Evolutionary conservation across 2,797 vertebrate genomes (phyloP).

Genomic region (Sternotherus odoratus): DNA sequence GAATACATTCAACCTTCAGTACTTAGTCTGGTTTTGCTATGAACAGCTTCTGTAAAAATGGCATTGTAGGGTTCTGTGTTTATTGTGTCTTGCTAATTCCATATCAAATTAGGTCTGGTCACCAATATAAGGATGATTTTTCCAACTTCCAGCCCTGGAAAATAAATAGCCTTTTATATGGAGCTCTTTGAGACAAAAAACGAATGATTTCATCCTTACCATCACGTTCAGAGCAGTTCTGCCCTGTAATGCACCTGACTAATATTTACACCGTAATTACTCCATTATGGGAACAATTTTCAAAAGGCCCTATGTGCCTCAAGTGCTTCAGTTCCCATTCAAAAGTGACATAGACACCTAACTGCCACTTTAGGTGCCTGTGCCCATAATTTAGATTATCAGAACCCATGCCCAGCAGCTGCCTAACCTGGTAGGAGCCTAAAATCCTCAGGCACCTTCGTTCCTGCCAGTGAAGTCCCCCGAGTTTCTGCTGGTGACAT

Average conservation of each 20-base stretch:
- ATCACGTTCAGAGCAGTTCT: neutral
- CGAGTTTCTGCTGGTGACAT: no score
- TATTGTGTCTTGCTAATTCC: neutral
- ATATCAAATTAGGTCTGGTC: neutral
- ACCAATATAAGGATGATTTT: neutral
- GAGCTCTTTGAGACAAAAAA: neutral
- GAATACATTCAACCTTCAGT: neutral
- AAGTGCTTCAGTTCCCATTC: neutral
- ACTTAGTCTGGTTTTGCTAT: neutral
- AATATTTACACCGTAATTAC: neutral
- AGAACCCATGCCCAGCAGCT: neutral
- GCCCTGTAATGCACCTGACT: neutral
- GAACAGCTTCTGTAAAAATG: neutral
- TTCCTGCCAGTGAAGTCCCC: no score
- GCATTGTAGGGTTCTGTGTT: neutral
- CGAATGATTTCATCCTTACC: neutral
- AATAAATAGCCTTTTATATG: neutral
- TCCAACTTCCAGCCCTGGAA: neutral
- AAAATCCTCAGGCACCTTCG: no score
- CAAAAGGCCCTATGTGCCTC: neutral
- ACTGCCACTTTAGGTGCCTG: no score
- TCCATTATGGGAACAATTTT: neutral
- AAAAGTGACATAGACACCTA: neutral
- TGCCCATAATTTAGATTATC: neutral
- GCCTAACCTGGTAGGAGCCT: no score